Evolutionary conservation across 2,113 vertebrate genomes (phyloP).

Genomic region (Eurystomus gularis): DNA sequence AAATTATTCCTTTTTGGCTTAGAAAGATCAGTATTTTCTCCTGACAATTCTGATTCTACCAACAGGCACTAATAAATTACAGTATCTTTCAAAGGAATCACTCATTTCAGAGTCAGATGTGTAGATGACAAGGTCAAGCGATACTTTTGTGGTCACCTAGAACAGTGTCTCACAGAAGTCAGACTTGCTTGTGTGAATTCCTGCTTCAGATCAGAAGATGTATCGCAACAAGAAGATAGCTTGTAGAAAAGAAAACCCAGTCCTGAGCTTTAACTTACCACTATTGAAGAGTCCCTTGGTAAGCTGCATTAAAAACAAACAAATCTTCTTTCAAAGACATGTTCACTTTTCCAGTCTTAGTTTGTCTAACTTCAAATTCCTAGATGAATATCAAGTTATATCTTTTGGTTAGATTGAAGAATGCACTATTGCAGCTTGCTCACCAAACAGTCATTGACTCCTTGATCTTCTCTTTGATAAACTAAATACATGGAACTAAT

Average conservation of each 20-base stretch:
- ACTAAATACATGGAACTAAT: neutral
- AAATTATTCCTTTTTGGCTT: neutral
- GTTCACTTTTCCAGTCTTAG: neutral
- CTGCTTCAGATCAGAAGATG: neutral
- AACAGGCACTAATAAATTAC: neutral
- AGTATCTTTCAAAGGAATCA: neutral
- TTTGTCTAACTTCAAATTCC: neutral
- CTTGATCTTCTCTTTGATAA: neutral
- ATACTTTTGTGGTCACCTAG: neutral
- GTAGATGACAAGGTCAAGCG: neutral
- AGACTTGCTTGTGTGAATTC: neutral
- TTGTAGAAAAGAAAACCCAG: neutral
- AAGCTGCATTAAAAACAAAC: neutral
- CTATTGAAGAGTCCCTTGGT: neutral
- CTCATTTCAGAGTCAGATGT: neutral
- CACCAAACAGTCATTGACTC: neutral
- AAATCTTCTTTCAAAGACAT: neutral
- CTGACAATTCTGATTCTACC: neutral
- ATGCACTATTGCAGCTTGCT: neutral
- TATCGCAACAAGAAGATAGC: neutral
- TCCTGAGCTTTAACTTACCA: neutral
- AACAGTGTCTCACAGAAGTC: neutral
- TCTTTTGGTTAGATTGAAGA: neutral
- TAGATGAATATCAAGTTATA: neutral
- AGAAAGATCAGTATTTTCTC: neutral